Evolutionary conservation across 2,797 vertebrate species (phyloP).

Genomic region (Peromyscus aztecus): DNA sequence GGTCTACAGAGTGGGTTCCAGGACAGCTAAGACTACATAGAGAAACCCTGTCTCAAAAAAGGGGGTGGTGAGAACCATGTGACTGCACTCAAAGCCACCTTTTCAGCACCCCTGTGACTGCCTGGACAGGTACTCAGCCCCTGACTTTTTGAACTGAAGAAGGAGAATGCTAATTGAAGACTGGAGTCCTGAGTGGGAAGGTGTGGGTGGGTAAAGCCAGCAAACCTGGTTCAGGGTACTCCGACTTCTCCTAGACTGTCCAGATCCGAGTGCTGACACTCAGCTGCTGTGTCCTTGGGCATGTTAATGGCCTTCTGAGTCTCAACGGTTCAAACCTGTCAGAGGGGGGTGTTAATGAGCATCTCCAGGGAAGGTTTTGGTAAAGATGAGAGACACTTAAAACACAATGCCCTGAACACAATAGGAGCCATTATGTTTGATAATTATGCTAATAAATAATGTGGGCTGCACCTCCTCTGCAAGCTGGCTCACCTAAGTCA

Average conservation of each 20-base stretch:
- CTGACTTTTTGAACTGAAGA: neutral
- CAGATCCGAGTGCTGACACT: neutral
- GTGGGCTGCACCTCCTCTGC: slow-evolving; percentile 63
- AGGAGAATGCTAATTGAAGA: neutral
- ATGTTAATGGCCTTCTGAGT: neutral
- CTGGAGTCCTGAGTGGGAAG: neutral
- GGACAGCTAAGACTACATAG: neutral
- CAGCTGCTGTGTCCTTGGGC: neutral
- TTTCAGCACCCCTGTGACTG: neutral
- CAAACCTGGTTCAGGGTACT: fast-evolving
- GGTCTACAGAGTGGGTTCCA: neutral
- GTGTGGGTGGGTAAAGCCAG: neutral
- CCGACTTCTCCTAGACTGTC: neutral
- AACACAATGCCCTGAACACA: neutral
- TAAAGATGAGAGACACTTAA: slow-evolving; percentile 28
- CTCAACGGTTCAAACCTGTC: neutral
- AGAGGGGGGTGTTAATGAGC: neutral
- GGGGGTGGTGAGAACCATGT: no score
- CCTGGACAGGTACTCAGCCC: neutral
- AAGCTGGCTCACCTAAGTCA: slow-evolving; percentile 59
- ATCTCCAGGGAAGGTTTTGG: slow-evolving; percentile 42
- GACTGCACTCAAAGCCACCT: neutral
- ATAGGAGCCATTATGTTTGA: slow-evolving; percentile 47
- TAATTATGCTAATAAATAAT: slow-evolving; percentile 76
- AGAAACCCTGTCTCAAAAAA: neutral